phyloP scores from a whole-genome alignment of 2,797 vertebrate species.

The Cynopterus sphinx region DNA sequence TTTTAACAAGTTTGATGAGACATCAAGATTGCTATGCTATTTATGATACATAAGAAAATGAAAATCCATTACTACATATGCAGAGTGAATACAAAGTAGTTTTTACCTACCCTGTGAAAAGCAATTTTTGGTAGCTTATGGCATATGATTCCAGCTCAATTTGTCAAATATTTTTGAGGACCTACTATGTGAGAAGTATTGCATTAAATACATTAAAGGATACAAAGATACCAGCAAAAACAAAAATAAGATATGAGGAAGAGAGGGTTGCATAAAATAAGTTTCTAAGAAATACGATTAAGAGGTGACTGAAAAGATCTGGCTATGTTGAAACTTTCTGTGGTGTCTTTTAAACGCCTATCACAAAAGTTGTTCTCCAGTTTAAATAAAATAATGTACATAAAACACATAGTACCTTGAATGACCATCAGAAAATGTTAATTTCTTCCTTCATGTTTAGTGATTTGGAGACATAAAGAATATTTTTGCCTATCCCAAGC shows the following conservation, averaged over 20 bases:
- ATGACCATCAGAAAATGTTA: not conserved
- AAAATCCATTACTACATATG: not conserved
- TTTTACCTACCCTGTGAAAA: not conserved
- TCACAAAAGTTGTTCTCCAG: not conserved
- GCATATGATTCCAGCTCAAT: not conserved
- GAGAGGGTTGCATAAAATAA: not conserved
- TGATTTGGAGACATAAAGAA: not conserved
- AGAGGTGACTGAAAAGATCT: not conserved
- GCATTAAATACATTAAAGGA: not conserved
- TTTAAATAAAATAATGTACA: constrained; percentile 7
- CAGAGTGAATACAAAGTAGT: constrained; percentile 17
- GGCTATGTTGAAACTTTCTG: not conserved
- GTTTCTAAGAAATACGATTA: not conserved
- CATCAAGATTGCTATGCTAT: constrained; percentile 10
- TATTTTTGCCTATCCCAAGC: not conserved
- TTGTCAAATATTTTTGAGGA: constrained; percentile 3
- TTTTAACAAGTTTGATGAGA: constrained; percentile 58
- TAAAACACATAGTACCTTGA: not conserved
- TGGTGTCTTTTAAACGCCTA: not conserved
- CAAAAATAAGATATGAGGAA: not conserved
- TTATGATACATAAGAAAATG: not conserved
- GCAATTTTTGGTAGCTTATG: not conserved
- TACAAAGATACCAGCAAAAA: not conserved
- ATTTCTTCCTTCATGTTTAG: not conserved
- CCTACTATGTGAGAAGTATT: not conserved